Evolutionary conservation across 2,888 invertebrate genomes (phyloP), one percentile per base, ranked within the genome.

Genomic region (Leptinotarsa juncta): DNA sequence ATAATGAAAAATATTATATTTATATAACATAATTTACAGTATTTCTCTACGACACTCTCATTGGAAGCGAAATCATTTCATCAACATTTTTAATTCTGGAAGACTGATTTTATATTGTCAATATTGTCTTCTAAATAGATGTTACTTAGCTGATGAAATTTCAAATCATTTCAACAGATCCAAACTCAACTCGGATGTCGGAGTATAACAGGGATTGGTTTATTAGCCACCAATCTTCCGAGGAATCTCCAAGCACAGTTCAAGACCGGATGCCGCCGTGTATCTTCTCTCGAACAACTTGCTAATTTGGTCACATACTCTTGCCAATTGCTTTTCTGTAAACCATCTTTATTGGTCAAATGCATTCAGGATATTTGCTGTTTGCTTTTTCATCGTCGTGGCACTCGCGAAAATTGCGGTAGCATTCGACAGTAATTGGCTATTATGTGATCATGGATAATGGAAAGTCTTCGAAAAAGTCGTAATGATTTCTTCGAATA

Each of bases 261-360:
- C 76, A 74, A 74, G 65, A 76, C 77, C 78, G 74, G 78, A 78
- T 77, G 70, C 75, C 68, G 71, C 65, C 62, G 65, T 48, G 70
- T 65, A 70, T 70, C 42, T 50, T 51, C 67, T 32, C n/a, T 51
- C 32, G 32, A 67, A 67, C 67, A 26, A 53, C 70, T 66, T 42
- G 66, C 75, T 75, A 75, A 75, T 75, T 75, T 75, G 75, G 72
- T 70, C 67, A 65, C 69, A 65, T 67, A 71, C 51, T 72, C 42
- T 70, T 70, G 74, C 74, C 71, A 71, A 74, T 74, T 74, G 71
- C 67, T 67, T 71, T 74, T 65, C 67, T 65, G 74, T 74, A 65
- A 69, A 51, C 62, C 62, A 10, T 62, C n/a, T 14, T n/a, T 62
- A 32, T 42, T 42, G n/a, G 42, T n/a, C 3, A 32, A 42, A 42